Evolutionary conservation across 2,797 vertebrate species (phyloP).

Genomic region (Numenius phaeopus): DNA sequence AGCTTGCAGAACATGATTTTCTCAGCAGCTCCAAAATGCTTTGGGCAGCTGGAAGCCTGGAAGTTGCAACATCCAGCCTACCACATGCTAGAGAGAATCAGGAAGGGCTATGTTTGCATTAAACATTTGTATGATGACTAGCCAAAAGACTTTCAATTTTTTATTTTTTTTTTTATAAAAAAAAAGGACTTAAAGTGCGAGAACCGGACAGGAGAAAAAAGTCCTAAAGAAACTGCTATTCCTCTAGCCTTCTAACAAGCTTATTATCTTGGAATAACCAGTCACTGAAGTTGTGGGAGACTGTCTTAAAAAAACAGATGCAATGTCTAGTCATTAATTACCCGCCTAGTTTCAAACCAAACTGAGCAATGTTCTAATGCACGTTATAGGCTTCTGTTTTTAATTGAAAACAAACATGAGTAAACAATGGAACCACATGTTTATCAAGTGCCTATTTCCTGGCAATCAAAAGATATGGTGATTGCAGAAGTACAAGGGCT

Average conservation of each 20-base stretch:
- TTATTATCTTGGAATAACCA: background rate
- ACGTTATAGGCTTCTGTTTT: background rate
- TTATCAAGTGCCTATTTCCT: constrained; percentile 26
- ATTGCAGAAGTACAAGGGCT: background rate
- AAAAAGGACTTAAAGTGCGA: background rate
- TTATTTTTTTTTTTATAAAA: too few species aligned
- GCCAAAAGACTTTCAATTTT: background rate
- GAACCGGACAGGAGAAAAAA: background rate
- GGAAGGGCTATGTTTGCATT: background rate
- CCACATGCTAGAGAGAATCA: background rate
- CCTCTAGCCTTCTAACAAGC: background rate
- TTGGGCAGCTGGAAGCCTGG: background rate
- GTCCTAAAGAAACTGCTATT: background rate
- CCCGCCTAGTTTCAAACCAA: background rate
- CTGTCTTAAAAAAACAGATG: constrained; percentile 7
- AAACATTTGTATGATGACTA: background rate
- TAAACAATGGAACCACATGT: constrained; percentile 14
- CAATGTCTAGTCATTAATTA: constrained; percentile 16
- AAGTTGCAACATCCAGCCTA: background rate
- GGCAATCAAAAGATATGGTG: constrained; percentile 2
- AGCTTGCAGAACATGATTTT: background rate
- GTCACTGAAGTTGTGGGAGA: background rate
- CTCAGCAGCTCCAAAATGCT: background rate
- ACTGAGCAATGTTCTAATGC: background rate
- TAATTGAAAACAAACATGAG: constrained; percentile 3